A percentile compares a stretch with the other conserved stretches of the same genome.
These are phyloP conservation scores for Melinopterus prodromus DNA, from an alignment of 2,888 invertebrate genomes.

Conservation along the genomic window DNA sequence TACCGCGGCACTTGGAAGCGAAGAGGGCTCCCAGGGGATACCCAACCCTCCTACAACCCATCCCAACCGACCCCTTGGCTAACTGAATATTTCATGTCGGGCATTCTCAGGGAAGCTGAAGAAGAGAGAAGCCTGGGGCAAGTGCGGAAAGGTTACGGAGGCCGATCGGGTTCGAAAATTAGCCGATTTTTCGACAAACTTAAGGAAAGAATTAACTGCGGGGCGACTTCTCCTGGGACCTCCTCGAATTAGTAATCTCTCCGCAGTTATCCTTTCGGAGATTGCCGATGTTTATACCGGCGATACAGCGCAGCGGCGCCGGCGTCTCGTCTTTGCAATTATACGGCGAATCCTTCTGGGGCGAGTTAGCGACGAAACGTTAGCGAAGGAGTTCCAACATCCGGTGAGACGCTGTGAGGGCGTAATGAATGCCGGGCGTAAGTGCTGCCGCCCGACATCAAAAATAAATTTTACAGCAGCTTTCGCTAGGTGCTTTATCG, in stretches of 20 bases:
- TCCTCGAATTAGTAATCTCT: not conserved
- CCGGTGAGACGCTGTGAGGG: not conserved
- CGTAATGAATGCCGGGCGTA: not conserved
- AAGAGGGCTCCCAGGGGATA: conserved; percentile 13
- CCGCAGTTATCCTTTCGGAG: not conserved
- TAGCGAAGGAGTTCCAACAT: not conserved
- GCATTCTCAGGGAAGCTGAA: not conserved
- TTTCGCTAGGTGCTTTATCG: not conserved
- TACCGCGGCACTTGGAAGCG: conserved; percentile 30
- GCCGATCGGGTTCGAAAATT: not conserved
- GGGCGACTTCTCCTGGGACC: not conserved
- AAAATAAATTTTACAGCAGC: not conserved
- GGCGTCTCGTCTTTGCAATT: not conserved
- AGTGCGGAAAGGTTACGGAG: conserved; percentile 14
- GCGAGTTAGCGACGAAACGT: not conserved
- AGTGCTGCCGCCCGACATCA: not conserved
- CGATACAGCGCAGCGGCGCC: not conserved
- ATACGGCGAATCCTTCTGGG: not conserved
- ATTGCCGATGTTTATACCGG: not conserved
- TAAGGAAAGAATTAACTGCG: not conserved
- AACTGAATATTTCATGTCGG: conserved; percentile 24
- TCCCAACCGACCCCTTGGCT: conserved; percentile 16
- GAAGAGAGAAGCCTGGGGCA: conserved; percentile 10
- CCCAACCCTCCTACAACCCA: conserved; percentile 6
- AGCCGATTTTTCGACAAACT: not conserved